Conservation (phyloP, 2,888 invertebrate species). For the Pseudanteris insignis region DNA sequence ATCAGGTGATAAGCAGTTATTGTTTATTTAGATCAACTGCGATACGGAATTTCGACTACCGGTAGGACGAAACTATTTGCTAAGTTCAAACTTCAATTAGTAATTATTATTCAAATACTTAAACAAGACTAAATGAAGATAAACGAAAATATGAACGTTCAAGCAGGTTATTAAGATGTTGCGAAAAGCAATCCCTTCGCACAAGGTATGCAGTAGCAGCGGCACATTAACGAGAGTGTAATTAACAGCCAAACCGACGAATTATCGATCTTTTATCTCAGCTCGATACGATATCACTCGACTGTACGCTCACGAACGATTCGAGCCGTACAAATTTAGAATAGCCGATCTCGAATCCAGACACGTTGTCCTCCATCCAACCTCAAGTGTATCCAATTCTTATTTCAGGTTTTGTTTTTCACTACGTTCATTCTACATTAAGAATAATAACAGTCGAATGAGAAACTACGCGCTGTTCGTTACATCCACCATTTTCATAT, state of each 20-base stretch:
- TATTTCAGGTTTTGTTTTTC: conserved; percentile 4
- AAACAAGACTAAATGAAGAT: conserved; percentile 28
- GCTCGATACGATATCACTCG: conserved; percentile 30
- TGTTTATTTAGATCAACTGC: conserved; percentile 1
- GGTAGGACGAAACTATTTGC: too few relatives aligned
- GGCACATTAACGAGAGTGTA: conserved; percentile 41
- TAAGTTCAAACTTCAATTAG: conserved; percentile 23
- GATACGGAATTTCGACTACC: neutral
- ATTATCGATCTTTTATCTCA: conserved; percentile 28
- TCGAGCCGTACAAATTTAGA: conserved; percentile 29
- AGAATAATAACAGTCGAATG: too few relatives aligned
- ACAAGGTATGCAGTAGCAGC: conserved; percentile 26
- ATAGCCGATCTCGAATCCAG: conserved; percentile 34
- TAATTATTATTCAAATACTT: conserved; percentile 23
- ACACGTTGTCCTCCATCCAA: conserved; percentile 47
- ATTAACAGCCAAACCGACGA: conserved; percentile 37
- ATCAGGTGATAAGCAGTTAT: neutral
- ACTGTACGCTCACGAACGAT: conserved; percentile 31
- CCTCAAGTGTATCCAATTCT: conserved; percentile 29
- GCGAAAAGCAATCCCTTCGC: conserved; percentile 6
- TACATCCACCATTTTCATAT: too few relatives aligned
- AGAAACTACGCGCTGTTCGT: too few relatives aligned
- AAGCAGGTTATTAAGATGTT: conserved; percentile 14
- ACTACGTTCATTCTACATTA: conserved; percentile 29
- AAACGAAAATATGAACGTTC: conserved; percentile 18